Evolutionary conservation across 2,888 invertebrate species (phyloP).

Genomic region (Andrena minutula): DNA sequence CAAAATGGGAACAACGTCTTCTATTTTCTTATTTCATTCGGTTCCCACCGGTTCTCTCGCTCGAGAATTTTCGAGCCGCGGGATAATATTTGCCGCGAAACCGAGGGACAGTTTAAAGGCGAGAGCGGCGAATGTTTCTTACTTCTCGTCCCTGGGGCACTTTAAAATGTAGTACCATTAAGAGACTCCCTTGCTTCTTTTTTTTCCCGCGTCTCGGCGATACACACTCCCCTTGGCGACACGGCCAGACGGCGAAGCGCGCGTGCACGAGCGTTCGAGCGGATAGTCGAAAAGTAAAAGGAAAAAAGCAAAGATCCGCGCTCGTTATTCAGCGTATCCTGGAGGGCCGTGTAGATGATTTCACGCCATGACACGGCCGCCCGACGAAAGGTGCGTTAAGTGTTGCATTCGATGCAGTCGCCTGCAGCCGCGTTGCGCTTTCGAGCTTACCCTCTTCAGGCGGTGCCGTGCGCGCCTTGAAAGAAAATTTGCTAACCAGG

Average conservation of each 20-base stretch:
- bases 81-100: conserved; percentile 22
- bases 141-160: conserved; percentile 13
- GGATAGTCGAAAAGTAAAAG: conserved; percentile 55
- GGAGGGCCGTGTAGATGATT: conserved; percentile 59
- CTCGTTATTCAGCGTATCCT: conserved; percentile 66
- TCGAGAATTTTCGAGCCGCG: background rate
- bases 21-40: background rate
- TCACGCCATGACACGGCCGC: conserved; percentile 56
- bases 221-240: conserved; percentile 34
- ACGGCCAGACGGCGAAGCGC: conserved; percentile 44
- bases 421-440: conserved; percentile 30
- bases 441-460: conserved; percentile 23
- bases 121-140: conserved; percentile 31
- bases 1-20: too few species aligned
- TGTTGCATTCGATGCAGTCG: conserved; percentile 58
- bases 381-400: conserved; percentile 61
- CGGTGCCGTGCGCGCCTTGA: conserved; percentile 21
- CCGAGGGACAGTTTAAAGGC: conserved; percentile 18
- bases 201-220: conserved; percentile 17
- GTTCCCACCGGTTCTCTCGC: background rate
- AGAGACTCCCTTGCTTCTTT: conserved; percentile 22
- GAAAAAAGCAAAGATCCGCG: conserved; percentile 48
- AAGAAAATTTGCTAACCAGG: conserved; percentile 45
- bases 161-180: conserved; percentile 48
- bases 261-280: conserved; percentile 53